These are phyloP conservation scores for Sminthurides aquaticus DNA, from an alignment of 2,888 invertebrate genomes.

Conservation along the genomic window DNA sequence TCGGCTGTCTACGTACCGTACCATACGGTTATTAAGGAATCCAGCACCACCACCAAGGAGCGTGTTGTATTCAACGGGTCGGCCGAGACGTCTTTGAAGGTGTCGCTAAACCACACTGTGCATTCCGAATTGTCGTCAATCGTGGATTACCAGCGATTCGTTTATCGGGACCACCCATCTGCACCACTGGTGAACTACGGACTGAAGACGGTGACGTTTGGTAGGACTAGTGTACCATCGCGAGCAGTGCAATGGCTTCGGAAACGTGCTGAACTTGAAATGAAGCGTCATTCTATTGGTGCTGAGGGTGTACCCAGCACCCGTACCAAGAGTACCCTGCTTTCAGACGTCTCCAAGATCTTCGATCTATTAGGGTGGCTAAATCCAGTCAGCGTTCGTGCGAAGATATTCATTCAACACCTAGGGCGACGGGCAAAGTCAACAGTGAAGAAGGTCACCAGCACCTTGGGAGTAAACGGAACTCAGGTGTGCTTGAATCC, in stretches of 20 bases:
- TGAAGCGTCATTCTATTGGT: slow-evolving; percentile 19
- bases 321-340: too few relatives aligned
- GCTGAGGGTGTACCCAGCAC: too few relatives aligned
- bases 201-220: slow-evolving; percentile 45
- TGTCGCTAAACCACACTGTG: slow-evolving; percentile 45
- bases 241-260: slow-evolving; percentile 26
- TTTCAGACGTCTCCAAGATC: too few relatives aligned
- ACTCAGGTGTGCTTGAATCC: too few relatives aligned
- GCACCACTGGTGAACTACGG: slow-evolving; percentile 30
- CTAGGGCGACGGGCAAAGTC: too few relatives aligned
- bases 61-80: too few relatives aligned
- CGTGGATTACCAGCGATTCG: slow-evolving; percentile 45
- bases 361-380: too few relatives aligned
- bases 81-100: slow-evolving; percentile 9
- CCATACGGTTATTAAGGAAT: slow-evolving; percentile 27
- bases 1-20: slow-evolving; percentile 24
- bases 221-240: slow-evolving; percentile 44
- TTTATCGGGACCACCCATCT: slow-evolving; percentile 44
- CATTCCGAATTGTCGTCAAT: slow-evolving; percentile 44
- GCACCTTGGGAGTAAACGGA: too few relatives aligned
- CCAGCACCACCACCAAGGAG: slow-evolving; percentile 26
- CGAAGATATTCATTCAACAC: too few relatives aligned
- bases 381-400: too few relatives aligned
- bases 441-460: too few relatives aligned
- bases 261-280: slow-evolving; percentile 41